phyloP scores from a whole-genome alignment of 2,113 vertebrate genomes.

The Aegotheles bennettii region DNA sequence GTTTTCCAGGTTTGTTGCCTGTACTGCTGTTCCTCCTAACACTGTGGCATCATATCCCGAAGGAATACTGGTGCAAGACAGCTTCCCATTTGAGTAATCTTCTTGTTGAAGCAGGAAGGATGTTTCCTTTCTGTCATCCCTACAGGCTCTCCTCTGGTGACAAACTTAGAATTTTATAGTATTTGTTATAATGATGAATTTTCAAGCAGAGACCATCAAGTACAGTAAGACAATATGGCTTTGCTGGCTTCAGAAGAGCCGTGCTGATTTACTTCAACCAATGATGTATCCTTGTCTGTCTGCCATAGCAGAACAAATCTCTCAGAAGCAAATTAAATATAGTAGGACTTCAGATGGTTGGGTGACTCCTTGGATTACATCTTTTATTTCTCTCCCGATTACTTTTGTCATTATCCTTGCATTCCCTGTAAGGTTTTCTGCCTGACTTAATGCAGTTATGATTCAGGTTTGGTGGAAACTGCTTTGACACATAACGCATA shows the following conservation, averaged over 20 bases:
- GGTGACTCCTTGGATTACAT: neutral
- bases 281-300: neutral
- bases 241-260: constrained; percentile 2
- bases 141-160: neutral
- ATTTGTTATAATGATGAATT: constrained; percentile 29
- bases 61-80: neutral
- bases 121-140: neutral
- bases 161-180: neutral
- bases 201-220: constrained; percentile 9
- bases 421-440: neutral
- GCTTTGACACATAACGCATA: neutral
- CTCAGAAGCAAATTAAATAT: neutral
- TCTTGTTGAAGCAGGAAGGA: constrained; percentile 8
- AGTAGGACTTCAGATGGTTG: neutral
- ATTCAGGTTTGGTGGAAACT: constrained; percentile 1
- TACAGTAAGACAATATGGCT: constrained; percentile 17
- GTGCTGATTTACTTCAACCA: constrained; percentile 7
- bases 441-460: neutral
- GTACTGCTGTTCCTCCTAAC: neutral
- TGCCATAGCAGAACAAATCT: neutral
- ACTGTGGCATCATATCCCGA: neutral
- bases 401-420: constrained; percentile 16
- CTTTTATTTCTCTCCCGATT: neutral
- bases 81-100: constrained; percentile 3
- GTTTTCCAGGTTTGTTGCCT: neutral